phyloP scores from a whole-genome alignment of 2,113 vertebrate genomes.

The Toxotes jaculatrix region DNA sequence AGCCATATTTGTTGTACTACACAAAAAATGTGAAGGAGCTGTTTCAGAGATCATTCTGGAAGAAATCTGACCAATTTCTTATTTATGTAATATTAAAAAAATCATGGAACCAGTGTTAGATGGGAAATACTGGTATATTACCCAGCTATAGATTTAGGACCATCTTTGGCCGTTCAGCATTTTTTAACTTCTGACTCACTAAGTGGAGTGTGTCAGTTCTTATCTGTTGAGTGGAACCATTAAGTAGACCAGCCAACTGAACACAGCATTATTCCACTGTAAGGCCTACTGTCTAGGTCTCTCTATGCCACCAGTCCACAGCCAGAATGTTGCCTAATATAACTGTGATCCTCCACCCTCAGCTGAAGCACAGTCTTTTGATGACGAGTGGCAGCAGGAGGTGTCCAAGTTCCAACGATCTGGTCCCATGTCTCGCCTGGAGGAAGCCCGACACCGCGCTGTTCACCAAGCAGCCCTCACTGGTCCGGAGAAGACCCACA shows the following conservation, averaged over 20 bases:
- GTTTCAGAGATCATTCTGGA: neutral
- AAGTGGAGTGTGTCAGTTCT: neutral
- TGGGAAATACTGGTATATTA: neutral
- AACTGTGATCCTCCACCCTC: slow-evolving; percentile 36
- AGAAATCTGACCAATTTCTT: neutral
- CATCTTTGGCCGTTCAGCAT: neutral
- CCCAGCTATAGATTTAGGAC: neutral
- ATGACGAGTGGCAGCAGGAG: slow-evolving; percentile 92
- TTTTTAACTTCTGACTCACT: neutral
- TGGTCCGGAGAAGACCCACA: slow-evolving; percentile 62
- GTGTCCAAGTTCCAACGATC: slow-evolving; percentile 84
- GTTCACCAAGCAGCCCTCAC: slow-evolving; percentile 73
- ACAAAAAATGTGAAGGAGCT: neutral
- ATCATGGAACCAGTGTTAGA: neutral
- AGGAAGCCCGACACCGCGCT: slow-evolving; percentile 70
- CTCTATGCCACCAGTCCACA: neutral
- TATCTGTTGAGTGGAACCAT: neutral
- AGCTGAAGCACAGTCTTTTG: slow-evolving; percentile 92
- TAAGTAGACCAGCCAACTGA: neutral
- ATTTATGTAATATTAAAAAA: neutral
- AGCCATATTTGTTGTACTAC: neutral
- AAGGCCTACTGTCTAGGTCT: neutral
- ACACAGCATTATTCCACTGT: neutral
- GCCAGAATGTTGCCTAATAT: slow-evolving; percentile 18
- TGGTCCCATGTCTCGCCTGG: slow-evolving; percentile 65